Evolutionary conservation across 1,140 invertebrate genomes (phyloP), one percentile per base, ranked within the genome.

Genomic region (Lepidurus apus): DNA sequence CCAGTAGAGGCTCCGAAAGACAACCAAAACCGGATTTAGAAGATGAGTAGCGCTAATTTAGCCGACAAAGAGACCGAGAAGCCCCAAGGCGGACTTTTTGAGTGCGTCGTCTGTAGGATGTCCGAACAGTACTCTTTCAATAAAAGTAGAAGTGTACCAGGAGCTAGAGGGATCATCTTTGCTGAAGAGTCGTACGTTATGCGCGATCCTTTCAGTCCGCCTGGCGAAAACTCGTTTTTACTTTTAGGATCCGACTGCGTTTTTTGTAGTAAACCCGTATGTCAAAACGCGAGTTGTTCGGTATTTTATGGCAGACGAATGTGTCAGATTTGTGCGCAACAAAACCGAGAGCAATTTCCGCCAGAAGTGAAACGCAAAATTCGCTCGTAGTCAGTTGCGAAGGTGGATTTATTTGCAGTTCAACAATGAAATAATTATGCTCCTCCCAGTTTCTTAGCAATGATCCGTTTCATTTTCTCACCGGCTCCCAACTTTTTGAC

Each of bases 131-230:
- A 89, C 79, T 88, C 93, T 21, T 65, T 65, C 80, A 94, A 92
- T 82, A 91, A 90, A 84, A 93, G 93, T 1, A 85, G 83, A 7
- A 87, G 87, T 81, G 91, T 93, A 73, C 90, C 91, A 4, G 94
- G 93, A 83, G 88, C 89, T 13, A 87, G 88, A 80, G 84, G 86
- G 43, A 84, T 91, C 9, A 82, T 83, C 79, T 90, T 92, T 80
- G 84, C 86, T 74, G 92, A 93, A 84, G 88, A 93, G 11, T 90
- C 88, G 80, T 96, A 92, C 84, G 84, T 94, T 0, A 92, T 93
- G 88, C 91, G 91, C 83, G 93, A 95, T 87, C 93, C 94, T 5
- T 95, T 95, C 82, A 88, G 89, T 82, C 85, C 90, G 1, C 87
- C 89, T 21, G 88, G 80, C 80, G 47, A 78, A 88, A 81, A 81